Conservation (phyloP, 1,140 invertebrate genomes). For the Listronotus oregonensis region DNA sequence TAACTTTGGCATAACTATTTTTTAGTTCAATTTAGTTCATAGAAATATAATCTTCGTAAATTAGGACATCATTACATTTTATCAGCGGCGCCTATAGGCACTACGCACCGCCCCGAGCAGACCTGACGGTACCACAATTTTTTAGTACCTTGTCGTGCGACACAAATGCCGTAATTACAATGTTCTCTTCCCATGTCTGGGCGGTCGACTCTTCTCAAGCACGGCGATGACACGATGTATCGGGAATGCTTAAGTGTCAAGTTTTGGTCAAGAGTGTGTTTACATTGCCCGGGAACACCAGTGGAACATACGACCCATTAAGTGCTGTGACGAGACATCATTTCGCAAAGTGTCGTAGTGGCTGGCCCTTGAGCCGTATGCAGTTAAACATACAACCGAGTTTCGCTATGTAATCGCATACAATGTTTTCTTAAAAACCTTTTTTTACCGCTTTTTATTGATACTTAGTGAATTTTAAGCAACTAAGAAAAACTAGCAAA, state of each 20-base stretch:
- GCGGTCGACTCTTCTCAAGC: not conserved
- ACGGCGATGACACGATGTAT: too few species aligned
- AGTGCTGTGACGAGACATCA: slow-evolving; percentile 8
- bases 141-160: not conserved
- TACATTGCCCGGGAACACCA: not conserved
- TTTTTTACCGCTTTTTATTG: too few species aligned
- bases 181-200: not conserved
- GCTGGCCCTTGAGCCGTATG: not conserved
- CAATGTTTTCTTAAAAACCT: too few species aligned
- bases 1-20: too few species aligned
- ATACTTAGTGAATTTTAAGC: too few species aligned
- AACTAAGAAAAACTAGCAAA: too few species aligned
- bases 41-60: too few species aligned
- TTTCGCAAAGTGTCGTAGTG: slow-evolving; percentile 9
- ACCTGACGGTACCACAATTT: not conserved
- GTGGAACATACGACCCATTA: slow-evolving; percentile 8
- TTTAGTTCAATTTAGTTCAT: too few species aligned
- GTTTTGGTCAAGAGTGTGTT: slow-evolving; percentile 4
- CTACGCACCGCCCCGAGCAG: not conserved
- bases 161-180: slow-evolving; percentile 2
- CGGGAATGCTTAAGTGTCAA: not conserved
- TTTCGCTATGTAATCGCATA: too few species aligned
- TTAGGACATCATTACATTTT: too few species aligned
- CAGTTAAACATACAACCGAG: too few species aligned
- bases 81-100: too few species aligned